Evolutionary conservation across 2,888 invertebrate species (phyloP).

Genomic region (Bursaphelenchus okinawaensis): DNA sequence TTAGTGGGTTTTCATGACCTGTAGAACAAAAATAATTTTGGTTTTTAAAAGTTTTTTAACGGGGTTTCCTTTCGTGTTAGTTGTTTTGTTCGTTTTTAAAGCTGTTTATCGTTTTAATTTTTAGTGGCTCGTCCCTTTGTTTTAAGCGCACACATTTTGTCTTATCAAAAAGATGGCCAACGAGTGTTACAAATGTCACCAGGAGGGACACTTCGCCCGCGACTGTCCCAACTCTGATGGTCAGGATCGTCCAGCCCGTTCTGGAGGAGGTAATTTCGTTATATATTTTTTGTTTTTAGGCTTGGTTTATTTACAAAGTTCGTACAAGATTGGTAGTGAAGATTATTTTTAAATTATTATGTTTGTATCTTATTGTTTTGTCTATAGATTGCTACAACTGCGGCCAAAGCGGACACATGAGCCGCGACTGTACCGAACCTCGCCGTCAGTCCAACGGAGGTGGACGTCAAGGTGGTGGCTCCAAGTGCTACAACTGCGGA

Average conservation of each 20-base stretch:
- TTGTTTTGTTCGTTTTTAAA: no score
- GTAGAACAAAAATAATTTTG: no score
- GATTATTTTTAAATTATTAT: not conserved
- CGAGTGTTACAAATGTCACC: conserved; percentile 3
- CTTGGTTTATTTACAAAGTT: not conserved
- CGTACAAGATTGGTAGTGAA: not conserved
- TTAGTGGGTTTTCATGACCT: no score
- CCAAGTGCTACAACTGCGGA: not conserved
- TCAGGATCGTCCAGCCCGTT: conserved; percentile 20
- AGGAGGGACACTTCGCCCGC: conserved; percentile 49
- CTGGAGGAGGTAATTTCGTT: conserved; percentile 16
- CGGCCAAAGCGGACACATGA: conserved; percentile 20
- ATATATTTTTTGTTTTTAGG: not conserved
- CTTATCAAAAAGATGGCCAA: not conserved
- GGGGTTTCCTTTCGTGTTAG: not conserved
- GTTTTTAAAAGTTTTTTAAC: no score
- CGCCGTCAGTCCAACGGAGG: not conserved
- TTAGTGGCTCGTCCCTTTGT: not conserved
- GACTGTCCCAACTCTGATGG: conserved; percentile 39
- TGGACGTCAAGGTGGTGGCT: not conserved
- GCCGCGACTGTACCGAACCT: conserved; percentile 13
- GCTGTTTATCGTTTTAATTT: not conserved
- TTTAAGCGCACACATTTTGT: not conserved
- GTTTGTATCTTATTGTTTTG: not conserved
- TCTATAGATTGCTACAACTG: conserved; percentile 15